Conservation (phyloP, 2,888 invertebrate genomes). For the Amblyjoppa fuscipennis region DNA sequence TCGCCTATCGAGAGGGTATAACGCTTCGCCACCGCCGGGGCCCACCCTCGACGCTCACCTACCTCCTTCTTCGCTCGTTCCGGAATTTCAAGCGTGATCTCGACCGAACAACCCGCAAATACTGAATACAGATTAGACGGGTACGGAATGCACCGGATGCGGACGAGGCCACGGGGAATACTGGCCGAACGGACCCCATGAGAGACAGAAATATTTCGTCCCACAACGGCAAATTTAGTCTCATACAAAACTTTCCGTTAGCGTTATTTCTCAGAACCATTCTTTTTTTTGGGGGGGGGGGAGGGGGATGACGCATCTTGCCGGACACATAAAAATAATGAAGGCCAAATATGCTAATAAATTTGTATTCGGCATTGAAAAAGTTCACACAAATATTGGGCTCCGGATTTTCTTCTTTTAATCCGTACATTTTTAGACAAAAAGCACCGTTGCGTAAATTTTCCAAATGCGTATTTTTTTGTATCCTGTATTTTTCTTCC, state of each 20-base stretch:
- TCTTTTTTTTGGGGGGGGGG: not conserved
- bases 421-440: too few species aligned
- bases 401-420: too few species aligned
- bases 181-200: not conserved
- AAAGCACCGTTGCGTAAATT: too few species aligned
- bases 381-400: too few species aligned
- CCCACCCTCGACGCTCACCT: slow-evolving; percentile 2
- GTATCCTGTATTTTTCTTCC: too few species aligned
- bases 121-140: slow-evolving; percentile 51
- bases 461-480: too few species aligned
- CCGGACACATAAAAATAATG: too few species aligned
- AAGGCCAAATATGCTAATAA: too few species aligned
- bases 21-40: slow-evolving; percentile 45
- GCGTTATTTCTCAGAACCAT: not conserved
- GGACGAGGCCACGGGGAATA: slow-evolving; percentile 1
- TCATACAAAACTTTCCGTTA: not conserved
- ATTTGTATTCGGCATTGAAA: too few species aligned
- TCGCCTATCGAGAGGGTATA: slow-evolving; percentile 68
- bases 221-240: not conserved
- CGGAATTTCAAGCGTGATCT: slow-evolving; percentile 47
- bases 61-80: slow-evolving; percentile 12
- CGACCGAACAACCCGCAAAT: slow-evolving; percentile 60
- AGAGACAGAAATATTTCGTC: not conserved
- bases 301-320: too few species aligned
- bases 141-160: not conserved